Evolutionary conservation across 2,888 invertebrate genomes (phyloP), one percentile per base, ranked within the genome.

Genomic region (Tineola bisselliella): DNA sequence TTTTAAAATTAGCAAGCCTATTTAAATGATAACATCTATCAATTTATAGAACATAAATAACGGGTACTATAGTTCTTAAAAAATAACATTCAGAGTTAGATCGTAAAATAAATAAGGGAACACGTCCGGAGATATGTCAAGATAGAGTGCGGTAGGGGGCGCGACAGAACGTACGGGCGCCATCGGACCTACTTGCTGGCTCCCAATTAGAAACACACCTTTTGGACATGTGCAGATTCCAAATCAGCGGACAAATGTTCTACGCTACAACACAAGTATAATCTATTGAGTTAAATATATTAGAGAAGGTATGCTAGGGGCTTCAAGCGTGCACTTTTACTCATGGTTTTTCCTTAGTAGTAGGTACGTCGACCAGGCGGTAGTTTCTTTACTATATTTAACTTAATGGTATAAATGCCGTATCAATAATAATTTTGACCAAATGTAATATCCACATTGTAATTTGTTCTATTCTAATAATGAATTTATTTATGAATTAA

Each of bases 131-230:
- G 86, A 87, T 87, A 77, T 80, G 84, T 86, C 86, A 83, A 87
- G 86, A 87, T 87, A 87, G 81, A 70, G 74, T 77, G 75, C 81
- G 76, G 77, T 79, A 78, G 81, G 79, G 80, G 79, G 81, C 68
- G 68, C 44, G 73, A 70, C 71, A 65, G 70, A 56, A 43, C 38
- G 19, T n/a, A 52, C 58, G 44, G 65, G 64, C 64, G 76, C 66
- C 67, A 65, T 62, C 66, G 78, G 72, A 68, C 73, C 69, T 67
- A 68, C 73, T 71, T 76, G 73, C 72, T 73, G 74, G 75, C 79
- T 77, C 83, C 86, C 87, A 88, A 88, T 88, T 88, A 87, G 87
- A 81, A 75, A 75, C 82, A 86, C 86, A 87, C 86, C 86, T 86
- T 86, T 84, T 77, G 79, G 83, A 83, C 84, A 58, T 58, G 58